phyloP scores from a whole-genome alignment of 2,113 vertebrate species.

The Emydocephalus ijimae region DNA sequence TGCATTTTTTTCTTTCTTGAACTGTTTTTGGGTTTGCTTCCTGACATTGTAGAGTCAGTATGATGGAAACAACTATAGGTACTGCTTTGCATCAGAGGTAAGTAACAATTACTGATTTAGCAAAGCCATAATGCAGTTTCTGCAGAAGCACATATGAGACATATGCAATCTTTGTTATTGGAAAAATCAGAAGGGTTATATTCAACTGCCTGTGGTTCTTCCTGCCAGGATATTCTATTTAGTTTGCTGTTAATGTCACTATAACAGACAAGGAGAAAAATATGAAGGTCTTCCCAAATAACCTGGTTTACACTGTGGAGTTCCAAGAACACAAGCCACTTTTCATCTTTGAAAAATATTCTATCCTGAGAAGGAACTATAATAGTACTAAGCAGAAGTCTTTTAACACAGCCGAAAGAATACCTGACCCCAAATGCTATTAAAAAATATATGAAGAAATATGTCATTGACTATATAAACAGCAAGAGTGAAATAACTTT shows the following conservation, averaged over 20 bases:
- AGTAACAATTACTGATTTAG: not conserved
- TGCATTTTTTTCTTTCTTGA: not conserved
- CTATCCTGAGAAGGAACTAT: constrained; percentile 6
- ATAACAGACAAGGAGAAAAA: not conserved
- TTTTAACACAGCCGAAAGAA: constrained; percentile 1
- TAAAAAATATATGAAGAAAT: constrained; percentile 44
- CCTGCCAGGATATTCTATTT: constrained; percentile 14
- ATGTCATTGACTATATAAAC: constrained; percentile 48
- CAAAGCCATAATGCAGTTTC: rapidly evolving
- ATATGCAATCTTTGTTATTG: not conserved
- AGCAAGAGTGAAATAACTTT: not conserved
- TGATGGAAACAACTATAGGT: rapidly evolving
- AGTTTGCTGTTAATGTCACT: constrained; percentile 11
- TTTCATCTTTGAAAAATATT: not conserved
- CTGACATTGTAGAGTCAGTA: constrained; percentile 44
- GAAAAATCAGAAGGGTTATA: not conserved
- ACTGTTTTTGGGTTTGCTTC: rapidly evolving
- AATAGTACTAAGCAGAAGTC: not conserved
- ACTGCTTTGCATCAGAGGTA: not conserved
- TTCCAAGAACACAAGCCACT: not conserved
- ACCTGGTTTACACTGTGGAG: not conserved
- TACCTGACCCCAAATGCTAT: constrained; percentile 1
- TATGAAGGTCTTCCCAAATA: not conserved
- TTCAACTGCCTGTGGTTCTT: not conserved
- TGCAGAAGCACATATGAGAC: not conserved